Conservation (phyloP, 2,888 invertebrate genomes). For the Meghimatium bilineatum region DNA sequence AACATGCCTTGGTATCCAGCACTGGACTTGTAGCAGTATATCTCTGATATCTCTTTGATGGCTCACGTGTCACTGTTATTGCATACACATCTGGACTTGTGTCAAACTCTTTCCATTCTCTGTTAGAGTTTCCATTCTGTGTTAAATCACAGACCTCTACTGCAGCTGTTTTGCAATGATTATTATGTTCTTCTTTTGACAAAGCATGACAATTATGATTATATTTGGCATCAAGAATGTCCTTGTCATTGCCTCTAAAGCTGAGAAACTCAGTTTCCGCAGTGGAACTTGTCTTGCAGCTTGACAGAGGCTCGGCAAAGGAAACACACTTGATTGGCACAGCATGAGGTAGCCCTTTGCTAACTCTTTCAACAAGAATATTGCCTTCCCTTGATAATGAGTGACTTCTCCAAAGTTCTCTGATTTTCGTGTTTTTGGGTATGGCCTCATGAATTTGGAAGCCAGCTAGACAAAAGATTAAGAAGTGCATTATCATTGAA, state of each 20-base stretch:
- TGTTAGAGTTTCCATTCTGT: no score
- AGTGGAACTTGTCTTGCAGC: background rate
- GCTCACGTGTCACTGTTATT: background rate
- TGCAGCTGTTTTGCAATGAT: background rate
- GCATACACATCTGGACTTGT: background rate
- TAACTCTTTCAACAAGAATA: constrained; percentile 14
- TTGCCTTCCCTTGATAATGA: background rate
- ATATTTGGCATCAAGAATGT: constrained; percentile 12
- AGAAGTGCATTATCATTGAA: no score
- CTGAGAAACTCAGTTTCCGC: background rate
- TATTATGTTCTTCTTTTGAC: background rate
- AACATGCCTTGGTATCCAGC: constrained; percentile 1
- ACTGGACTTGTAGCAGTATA: constrained; percentile 16
- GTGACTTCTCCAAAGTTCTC: constrained; percentile 7
- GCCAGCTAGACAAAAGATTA: background rate
- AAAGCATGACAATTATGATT: background rate
- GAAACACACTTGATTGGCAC: constrained; percentile 36
- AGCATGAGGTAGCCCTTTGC: background rate
- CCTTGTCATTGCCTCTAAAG: constrained; percentile 1
- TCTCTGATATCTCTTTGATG: constrained; percentile 23
- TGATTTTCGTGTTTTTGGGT: background rate
- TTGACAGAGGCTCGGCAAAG: constrained; percentile 17
- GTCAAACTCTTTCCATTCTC: no score
- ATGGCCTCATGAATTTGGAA: background rate
- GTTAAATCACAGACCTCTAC: background rate